Evolutionary conservation across 2,797 vertebrate genomes (phyloP), one percentile per base, ranked within the genome.

Genomic region (Xyrichtys novacula): DNA sequence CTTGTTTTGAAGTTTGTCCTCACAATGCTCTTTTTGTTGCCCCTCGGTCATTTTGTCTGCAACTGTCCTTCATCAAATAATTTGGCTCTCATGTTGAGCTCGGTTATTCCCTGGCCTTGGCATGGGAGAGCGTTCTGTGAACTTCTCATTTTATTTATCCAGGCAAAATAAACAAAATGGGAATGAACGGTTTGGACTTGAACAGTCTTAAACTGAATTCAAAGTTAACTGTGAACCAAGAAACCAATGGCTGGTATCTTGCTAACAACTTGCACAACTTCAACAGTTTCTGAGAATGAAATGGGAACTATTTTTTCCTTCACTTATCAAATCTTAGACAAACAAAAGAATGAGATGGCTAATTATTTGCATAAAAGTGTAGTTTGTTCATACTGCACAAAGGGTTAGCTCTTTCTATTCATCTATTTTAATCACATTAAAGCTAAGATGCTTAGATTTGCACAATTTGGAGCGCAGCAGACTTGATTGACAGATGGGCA

Each of bases 11-110:
- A 79, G 77, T 74, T 78, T 78, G 68, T 85, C 75, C 69, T 77
- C 75, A 92, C 90, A 91, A 91, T 82, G 80, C 74, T 75, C 77
- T 79, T 87, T 81, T 80, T 89, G 85, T 91, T 85, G 68, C 69
- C 31, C 28, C 49, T 72, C 47, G 9, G 43, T 78, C 65, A 60
- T 84, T 85, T 81, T 68, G 74, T 85, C 69, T 75, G 38, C 74
- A 77, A 84, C 59, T 76, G 78, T 71, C 60, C 60, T 75, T 79
- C 84, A 76, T 75, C 76, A 71, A 82, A 88, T 79, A 38, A 79
- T 81, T 90, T 91, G 84, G 86, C 88, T 67, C 76, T 50, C 9
- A 3, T 38, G 29, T 64, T 67, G 43, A 25, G 49, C 64, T 81
- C 75, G 71, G 80, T 90, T 83, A 85, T 80, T 81, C 71, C 58